Base-by-base conservation (phyloP, 2,888 invertebrate species). In the Abrostola tripartita region DNA sequence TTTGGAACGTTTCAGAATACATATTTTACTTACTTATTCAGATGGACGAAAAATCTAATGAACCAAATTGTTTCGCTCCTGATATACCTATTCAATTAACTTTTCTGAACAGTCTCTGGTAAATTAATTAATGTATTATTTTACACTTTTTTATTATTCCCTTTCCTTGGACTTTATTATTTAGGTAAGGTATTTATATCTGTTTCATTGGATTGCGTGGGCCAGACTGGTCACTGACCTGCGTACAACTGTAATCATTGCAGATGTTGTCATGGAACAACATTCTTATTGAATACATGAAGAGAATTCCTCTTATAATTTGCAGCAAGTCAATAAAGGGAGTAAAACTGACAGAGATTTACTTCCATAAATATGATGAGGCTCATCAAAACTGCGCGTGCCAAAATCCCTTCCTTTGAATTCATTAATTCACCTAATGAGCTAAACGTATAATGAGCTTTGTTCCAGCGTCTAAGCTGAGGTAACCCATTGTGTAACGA, bases 341-440 rank as follows among this genome's bases (percentile, higher is more conserved):
- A 54, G 54, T 52, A 12, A 73, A 66, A 66, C 62, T 41, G 52
- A 42, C 58, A 38, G 60, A 60, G 60, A 49, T 57, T 58, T 60
- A 55, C 72, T 74, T 65, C 77, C 83, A 85, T 88, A 84, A 87
- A 85, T 87, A 83, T 85, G 85, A 90, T 85, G 86, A 82, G 76
- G 53, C 61, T 83, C 82, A 86, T 88, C 82, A 82, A 72, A 71
- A 70, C 69, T 71, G 73, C 76, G 81, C 81, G 81, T 82, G 84
- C 85, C 85, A 83, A 85, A 88, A 86, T 83, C 87, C 87, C 85
- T 85, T 86, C 83, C 83, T 83, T 81, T 77, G 79, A 85, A 87
- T 86, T 89, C 84, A 90, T 92, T 91, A 88, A 90, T 91, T 90
- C 86, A 85, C 83, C 84, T 89, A 92, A 92, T 88, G 90, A 92